phyloP scores from a whole-genome alignment of 2,797 vertebrate genomes.

The Coilia nasus region DNA sequence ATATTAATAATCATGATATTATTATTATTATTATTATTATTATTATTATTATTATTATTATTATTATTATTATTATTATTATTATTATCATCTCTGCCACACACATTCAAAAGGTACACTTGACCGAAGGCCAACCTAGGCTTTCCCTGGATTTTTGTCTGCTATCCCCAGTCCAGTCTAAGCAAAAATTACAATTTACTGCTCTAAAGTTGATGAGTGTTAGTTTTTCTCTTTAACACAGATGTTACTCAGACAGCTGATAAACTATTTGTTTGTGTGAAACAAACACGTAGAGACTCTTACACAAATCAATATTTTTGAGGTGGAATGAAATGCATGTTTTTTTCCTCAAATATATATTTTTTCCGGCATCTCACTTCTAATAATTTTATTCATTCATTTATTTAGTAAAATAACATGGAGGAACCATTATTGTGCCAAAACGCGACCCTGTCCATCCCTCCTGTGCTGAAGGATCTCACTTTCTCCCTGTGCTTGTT shows the following conservation, averaged over 20 bases:
- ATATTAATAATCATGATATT: neutral
- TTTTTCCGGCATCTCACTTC: neutral
- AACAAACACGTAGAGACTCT: neutral
- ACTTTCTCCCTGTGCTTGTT: neutral
- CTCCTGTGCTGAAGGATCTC: neutral
- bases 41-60: neutral
- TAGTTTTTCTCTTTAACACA: neutral
- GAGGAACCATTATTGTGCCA: neutral
- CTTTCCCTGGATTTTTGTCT: neutral
- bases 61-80: conserved; percentile 2
- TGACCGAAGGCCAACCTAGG: too few species aligned
- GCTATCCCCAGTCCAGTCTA: too few species aligned
- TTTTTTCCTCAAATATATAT: neutral
- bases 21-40: neutral
- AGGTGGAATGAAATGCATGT: neutral
- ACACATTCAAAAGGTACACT: too few species aligned
- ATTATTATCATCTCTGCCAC: neutral
- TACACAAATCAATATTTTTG: neutral
- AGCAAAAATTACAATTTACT: neutral
- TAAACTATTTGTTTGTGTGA: neutral
- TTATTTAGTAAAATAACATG: too few species aligned
- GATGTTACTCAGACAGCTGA: neutral
- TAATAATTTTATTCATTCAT: too few species aligned
- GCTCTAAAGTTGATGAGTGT: neutral
- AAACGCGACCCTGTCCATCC: neutral